Evolutionary conservation across 2,113 vertebrate genomes (phyloP).

Genomic region (Scomber scombrus): DNA sequence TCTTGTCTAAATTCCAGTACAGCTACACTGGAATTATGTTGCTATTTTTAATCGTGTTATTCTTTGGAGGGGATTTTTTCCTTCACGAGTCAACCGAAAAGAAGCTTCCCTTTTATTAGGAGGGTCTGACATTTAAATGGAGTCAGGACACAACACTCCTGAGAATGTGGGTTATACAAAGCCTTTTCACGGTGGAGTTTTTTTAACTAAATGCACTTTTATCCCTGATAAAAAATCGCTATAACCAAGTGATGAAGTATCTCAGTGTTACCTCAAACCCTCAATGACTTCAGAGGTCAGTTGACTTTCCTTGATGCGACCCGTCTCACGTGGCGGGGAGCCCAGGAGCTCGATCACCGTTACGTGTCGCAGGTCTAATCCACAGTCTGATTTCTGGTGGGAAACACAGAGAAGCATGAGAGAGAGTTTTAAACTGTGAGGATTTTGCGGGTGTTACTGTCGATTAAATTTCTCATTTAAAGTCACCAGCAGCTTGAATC

Average conservation of each 20-base stretch:
- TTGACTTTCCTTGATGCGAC: slow-evolving; percentile 89
- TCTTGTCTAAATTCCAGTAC: background rate
- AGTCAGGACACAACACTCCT: slow-evolving; percentile 12
- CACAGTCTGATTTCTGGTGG: slow-evolving; percentile 89
- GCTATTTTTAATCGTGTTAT: slow-evolving; percentile 33
- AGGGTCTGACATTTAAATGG: slow-evolving; percentile 38
- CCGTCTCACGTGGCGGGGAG: slow-evolving; percentile 88
- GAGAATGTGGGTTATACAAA: slow-evolving; percentile 1
- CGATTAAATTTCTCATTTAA: background rate
- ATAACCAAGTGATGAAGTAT: background rate
- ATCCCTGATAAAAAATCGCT: background rate
- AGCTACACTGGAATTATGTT: background rate
- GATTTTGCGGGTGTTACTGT: background rate
- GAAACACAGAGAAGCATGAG: background rate
- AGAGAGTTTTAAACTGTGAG: too few species aligned
- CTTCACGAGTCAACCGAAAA: slow-evolving; percentile 19
- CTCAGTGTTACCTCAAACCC: slow-evolving; percentile 88
- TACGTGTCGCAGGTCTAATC: slow-evolving; percentile 91
- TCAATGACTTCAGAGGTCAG: slow-evolving; percentile 89
- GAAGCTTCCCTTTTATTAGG: slow-evolving; percentile 28
- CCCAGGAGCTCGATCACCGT: slow-evolving; percentile 92
- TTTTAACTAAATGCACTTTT: background rate
- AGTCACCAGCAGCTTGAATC: background rate
- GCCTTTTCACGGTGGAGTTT: slow-evolving; percentile 5
- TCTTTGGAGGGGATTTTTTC: slow-evolving; percentile 28